phyloP scores from a whole-genome alignment of 2,888 invertebrate species.

The Coelinius sp. region DNA sequence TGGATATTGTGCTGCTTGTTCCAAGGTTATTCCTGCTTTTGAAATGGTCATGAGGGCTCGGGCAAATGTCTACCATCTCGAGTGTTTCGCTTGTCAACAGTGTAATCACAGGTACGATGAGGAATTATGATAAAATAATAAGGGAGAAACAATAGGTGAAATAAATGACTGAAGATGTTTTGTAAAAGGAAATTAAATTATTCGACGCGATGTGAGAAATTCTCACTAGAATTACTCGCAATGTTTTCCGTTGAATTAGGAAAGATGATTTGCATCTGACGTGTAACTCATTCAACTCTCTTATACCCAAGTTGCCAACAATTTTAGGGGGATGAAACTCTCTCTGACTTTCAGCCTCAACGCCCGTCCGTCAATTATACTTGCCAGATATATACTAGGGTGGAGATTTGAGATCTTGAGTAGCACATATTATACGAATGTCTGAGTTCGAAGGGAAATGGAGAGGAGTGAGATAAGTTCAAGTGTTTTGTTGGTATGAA shows the following conservation, averaged over 20 bases:
- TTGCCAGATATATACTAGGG: constrained; percentile 41
- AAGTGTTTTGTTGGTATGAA: not conserved
- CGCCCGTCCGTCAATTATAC: constrained; percentile 61
- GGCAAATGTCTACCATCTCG: constrained; percentile 93
- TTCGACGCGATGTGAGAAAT: not conserved
- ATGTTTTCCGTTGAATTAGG: constrained; percentile 66
- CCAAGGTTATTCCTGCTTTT: constrained; percentile 93
- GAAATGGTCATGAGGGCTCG: constrained; percentile 97
- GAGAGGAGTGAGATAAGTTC: not conserved
- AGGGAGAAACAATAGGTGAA: not conserved
- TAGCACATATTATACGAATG: constrained; percentile 16
- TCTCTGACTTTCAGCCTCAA: constrained; percentile 55
- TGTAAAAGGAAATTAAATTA: not conserved
- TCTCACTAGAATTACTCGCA: not conserved
- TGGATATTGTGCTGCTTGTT: constrained; percentile 92
- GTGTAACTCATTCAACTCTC: constrained; percentile 53
- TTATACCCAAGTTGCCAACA: constrained; percentile 12
- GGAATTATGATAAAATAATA: not conserved
- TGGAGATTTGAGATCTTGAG: constrained; percentile 11
- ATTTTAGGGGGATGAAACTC: constrained; percentile 47
- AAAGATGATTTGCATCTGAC: constrained; percentile 69
- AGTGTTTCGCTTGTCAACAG: constrained; percentile 95
- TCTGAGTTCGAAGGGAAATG: constrained; percentile 6
- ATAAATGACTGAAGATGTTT: not conserved
- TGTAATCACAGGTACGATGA: constrained; percentile 88